Percentiles rank a stretch among this genome's conserved stretches.
These are phyloP conservation scores for Chromobotia macracanthus DNA, from an alignment of 2,797 vertebrate genomes.

Conservation along the genomic window DNA sequence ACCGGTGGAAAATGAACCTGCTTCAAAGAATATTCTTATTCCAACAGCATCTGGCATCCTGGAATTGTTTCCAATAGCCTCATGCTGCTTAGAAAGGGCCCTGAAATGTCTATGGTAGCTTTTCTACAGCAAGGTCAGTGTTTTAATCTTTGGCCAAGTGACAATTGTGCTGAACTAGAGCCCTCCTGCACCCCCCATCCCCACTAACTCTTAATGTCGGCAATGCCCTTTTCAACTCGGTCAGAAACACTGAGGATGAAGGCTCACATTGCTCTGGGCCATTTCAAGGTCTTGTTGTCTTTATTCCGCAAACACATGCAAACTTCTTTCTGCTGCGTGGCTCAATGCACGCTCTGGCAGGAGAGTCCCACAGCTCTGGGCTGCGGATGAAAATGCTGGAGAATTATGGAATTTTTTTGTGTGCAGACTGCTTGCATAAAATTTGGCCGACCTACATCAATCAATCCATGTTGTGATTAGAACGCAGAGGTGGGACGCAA, in stretches of 20 bases:
- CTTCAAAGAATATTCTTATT: background rate
- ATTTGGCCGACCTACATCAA: conserved; percentile 50
- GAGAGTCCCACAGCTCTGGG: conserved; percentile 39
- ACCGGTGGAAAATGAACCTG: too few relatives aligned
- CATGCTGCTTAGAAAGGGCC: conserved; percentile 14
- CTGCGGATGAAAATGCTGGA: conserved; percentile 28
- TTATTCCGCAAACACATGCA: conserved; percentile 54
- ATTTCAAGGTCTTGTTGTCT: conserved; percentile 52
- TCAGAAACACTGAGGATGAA: conserved; percentile 52
- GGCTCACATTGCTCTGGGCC: conserved; percentile 55
- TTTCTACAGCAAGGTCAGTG: conserved; percentile 62
- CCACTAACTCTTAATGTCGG: conserved; percentile 58
- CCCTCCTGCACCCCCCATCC: conserved; percentile 41
- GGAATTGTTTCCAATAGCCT: background rate
- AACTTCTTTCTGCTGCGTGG: conserved; percentile 47
- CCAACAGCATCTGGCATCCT: background rate
- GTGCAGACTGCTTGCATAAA: conserved; percentile 12
- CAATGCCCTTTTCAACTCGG: conserved; percentile 60
- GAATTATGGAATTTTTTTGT: conserved; percentile 31
- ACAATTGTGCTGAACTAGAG: conserved; percentile 59
- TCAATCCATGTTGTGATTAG: conserved; percentile 22
- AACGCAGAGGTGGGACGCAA: too few relatives aligned
- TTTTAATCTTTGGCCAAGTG: conserved; percentile 65
- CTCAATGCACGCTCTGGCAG: conserved; percentile 46
- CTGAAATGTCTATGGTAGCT: conserved; percentile 36